Percentiles rank a stretch among this genome's conserved stretches.
Conservation (phyloP, 2,797 vertebrate species). For the Poecilia gillii region DNA sequence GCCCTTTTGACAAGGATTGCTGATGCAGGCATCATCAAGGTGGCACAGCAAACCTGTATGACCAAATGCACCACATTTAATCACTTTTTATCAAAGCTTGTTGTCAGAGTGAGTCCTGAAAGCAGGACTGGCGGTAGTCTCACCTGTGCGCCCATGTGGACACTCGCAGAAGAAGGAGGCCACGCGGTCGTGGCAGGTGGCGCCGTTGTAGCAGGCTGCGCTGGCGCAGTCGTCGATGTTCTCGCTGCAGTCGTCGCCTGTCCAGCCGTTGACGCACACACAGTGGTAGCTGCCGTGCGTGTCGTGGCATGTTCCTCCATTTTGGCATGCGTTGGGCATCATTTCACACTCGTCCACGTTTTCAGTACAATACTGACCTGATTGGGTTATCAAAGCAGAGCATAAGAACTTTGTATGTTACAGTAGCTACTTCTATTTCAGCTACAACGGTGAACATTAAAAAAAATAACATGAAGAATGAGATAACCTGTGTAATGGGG, state of each 20-base stretch:
- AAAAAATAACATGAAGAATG: not conserved
- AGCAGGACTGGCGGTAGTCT: not conserved
- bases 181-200: constrained; percentile 94
- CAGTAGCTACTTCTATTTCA: not conserved
- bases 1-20: constrained; percentile 96
- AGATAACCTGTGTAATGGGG: constrained; percentile 90
- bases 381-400: not conserved
- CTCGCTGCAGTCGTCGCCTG: constrained; percentile 94
- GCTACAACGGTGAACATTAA: not conserved
- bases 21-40: constrained; percentile 95
- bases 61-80: not conserved
- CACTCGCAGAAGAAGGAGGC: constrained; percentile 99
- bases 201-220: constrained; percentile 90
- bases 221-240: constrained; percentile 97
- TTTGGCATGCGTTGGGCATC: constrained; percentile 96
- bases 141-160: constrained; percentile 94
- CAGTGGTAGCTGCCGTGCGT: constrained; percentile 91
- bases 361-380: constrained; percentile 96
- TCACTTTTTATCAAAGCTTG: not conserved
- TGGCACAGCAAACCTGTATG: constrained; percentile 92
- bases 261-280: constrained; percentile 97
- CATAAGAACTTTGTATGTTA: not conserved
- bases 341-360: constrained; percentile 96
- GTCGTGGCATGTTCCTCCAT: constrained; percentile 95
- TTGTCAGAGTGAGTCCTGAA: not conserved